Evolutionary conservation across 2,113 vertebrate genomes (phyloP).

Genomic region (Pelecanus crispus): DNA sequence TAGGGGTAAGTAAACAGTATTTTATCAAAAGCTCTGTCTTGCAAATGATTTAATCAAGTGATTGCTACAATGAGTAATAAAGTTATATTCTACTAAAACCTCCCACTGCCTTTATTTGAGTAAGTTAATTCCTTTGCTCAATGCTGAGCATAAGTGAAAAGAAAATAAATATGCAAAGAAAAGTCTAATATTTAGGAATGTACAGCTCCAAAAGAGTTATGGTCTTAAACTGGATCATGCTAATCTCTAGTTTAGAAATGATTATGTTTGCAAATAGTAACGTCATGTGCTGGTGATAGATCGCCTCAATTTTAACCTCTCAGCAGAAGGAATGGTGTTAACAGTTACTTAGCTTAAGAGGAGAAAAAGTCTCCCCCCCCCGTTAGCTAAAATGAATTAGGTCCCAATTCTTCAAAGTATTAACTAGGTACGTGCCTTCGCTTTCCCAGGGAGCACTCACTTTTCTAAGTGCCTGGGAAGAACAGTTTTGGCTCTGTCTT

Average conservation of each 20-base stretch:
- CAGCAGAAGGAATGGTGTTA: background rate
- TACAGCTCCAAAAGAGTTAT: background rate
- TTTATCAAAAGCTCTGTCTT: background rate
- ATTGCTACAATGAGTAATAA: background rate
- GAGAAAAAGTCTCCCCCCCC: background rate
- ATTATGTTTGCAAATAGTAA: slow-evolving; percentile 21
- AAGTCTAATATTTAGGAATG: background rate
- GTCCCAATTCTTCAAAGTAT: background rate
- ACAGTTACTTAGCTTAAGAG: background rate
- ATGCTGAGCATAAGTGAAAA: background rate
- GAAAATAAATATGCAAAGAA: background rate
- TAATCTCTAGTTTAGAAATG: background rate
- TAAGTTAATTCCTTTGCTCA: background rate
- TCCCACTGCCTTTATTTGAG: background rate
- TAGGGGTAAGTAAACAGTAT: background rate
- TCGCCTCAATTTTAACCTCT: background rate
- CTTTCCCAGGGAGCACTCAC: background rate
- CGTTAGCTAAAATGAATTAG: background rate
- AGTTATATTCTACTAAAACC: background rate
- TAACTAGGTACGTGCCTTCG: background rate
- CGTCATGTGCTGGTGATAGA: background rate
- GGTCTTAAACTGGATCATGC: background rate
- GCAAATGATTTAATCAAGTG: background rate
- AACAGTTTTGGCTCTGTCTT: background rate
- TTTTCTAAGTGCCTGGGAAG: background rate